Percentiles rank a stretch among this genome's conserved stretches.
Conservation (phyloP, 2,113 vertebrate genomes). For the Ciconia boyciana region DNA sequence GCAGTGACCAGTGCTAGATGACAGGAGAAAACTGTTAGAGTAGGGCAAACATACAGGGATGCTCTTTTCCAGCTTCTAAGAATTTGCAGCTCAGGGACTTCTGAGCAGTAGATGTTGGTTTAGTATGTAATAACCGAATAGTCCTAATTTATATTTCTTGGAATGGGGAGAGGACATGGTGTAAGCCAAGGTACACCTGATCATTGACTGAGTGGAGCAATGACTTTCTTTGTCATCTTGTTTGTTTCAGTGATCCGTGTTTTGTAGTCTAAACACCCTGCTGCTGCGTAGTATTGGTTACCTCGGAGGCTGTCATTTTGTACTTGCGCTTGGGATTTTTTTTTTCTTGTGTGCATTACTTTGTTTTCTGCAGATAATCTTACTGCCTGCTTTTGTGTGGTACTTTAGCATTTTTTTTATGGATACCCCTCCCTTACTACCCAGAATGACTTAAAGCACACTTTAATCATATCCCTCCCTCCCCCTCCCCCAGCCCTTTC, state of each 20-base stretch:
- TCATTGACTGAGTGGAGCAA: background rate
- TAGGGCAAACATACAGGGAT: background rate
- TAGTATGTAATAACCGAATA: background rate
- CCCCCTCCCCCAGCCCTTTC: fast-evolving
- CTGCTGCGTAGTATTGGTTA: background rate
- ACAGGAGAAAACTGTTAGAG: background rate
- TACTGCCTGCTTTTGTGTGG: background rate
- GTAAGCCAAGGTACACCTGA: background rate
- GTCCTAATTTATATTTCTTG: background rate
- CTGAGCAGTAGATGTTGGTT: background rate
- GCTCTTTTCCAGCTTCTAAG: background rate
- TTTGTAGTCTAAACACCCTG: background rate
- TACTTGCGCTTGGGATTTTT: background rate
- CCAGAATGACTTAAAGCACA: background rate
- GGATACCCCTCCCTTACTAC: background rate
- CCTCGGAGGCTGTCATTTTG: background rate
- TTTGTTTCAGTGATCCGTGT: background rate
- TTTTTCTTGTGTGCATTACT: background rate
- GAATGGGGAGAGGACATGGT: background rate
- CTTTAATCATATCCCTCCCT: background rate
- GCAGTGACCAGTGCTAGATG: background rate
- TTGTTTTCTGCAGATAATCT: background rate
- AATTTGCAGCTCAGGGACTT: background rate
- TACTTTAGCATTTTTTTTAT: background rate
- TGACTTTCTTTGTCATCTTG: background rate